phyloP scores from a whole-genome alignment of 2,797 vertebrate genomes.

The Syndactyla subalaris region DNA sequence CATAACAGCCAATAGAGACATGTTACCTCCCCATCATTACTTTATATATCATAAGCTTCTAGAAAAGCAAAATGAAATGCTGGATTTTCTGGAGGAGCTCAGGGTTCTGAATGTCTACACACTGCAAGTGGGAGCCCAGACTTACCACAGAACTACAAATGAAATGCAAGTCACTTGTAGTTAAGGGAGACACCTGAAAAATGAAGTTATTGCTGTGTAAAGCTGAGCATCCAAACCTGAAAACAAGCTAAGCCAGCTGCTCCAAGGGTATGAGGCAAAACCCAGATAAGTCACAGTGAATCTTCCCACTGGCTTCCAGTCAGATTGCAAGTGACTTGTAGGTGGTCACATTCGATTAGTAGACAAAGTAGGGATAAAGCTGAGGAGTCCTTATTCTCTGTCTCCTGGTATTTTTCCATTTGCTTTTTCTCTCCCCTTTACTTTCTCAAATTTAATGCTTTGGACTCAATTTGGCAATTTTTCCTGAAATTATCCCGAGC shows the following conservation, averaged over 20 bases:
- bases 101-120: background rate
- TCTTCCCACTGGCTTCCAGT: background rate
- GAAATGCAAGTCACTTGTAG: background rate
- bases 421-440: background rate
- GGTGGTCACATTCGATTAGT: background rate
- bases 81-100: background rate
- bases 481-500: slow-evolving; percentile 3
- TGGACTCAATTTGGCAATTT: background rate
- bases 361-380: background rate
- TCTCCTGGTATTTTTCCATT: slow-evolving; percentile 16
- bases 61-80: background rate
- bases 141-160: background rate
- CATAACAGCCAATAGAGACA: background rate
- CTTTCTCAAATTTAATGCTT: background rate
- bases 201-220: background rate
- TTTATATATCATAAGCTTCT: background rate
- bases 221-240: background rate
- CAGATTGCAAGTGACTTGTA: background rate
- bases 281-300: background rate
- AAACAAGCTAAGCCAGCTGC: background rate
- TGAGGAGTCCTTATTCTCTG: background rate
- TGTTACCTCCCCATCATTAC: accelerated
- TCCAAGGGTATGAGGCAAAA: background rate
- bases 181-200: background rate
- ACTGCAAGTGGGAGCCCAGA: background rate